Conservation (phyloP, 1,140 invertebrate genomes). For the Macrocentrus cingulum region DNA sequence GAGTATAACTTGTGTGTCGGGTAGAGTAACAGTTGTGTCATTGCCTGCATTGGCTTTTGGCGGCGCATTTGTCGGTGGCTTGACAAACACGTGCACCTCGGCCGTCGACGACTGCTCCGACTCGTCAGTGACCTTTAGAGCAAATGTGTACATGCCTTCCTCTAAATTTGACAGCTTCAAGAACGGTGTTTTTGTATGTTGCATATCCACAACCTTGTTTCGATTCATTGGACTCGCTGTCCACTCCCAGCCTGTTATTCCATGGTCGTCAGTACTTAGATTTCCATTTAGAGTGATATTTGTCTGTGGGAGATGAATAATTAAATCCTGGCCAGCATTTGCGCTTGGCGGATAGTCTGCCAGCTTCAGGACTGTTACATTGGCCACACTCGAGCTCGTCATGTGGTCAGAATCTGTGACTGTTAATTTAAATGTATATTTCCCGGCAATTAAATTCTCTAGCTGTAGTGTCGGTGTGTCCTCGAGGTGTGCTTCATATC, state of each 20-base stretch:
- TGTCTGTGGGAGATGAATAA: constrained; percentile 88
- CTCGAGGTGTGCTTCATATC: constrained; percentile 77
- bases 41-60: constrained; percentile 69
- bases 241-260: constrained; percentile 93
- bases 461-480: constrained; percentile 83
- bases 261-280: constrained; percentile 88
- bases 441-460: constrained; percentile 82
- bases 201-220: constrained; percentile 90
- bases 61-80: constrained; percentile 82
- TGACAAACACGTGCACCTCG: constrained; percentile 91
- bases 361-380: constrained; percentile 87
- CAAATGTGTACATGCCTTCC: constrained; percentile 92
- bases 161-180: constrained; percentile 85
- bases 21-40: constrained; percentile 73
- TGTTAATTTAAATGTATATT: constrained; percentile 90
- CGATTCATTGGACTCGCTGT: constrained; percentile 84
- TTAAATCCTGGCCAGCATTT: constrained; percentile 87
- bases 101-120: constrained; percentile 83
- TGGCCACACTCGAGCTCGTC: constrained; percentile 83
- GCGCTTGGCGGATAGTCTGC: constrained; percentile 94
- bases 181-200: constrained; percentile 87
- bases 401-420: constrained; percentile 90
- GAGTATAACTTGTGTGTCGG: constrained; percentile 74
- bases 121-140: constrained; percentile 88
- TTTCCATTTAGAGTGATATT: constrained; percentile 88